These are phyloP conservation scores for Fukomys damarensis DNA, from an alignment of 2,113 vertebrate genomes.

Conservation along the genomic window DNA sequence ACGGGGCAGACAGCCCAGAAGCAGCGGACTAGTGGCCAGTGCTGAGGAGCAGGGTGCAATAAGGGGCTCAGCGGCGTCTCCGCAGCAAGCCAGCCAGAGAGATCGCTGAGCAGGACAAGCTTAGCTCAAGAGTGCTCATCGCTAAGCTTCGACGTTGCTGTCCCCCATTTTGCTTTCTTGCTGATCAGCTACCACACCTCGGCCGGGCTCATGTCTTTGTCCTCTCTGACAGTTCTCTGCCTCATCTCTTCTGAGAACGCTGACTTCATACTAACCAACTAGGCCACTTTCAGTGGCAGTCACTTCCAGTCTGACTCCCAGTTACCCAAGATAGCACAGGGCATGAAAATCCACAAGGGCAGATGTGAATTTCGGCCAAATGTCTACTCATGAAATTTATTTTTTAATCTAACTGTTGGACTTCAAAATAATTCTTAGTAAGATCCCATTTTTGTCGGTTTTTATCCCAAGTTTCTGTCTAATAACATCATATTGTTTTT, in stretches of 20 bases:
- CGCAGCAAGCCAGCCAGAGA: not conserved
- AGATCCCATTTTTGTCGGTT: constrained; percentile 14
- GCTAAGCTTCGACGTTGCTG: not conserved
- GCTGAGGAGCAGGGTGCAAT: not conserved
- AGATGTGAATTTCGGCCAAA: constrained; percentile 32
- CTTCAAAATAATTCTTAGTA: constrained; percentile 20
- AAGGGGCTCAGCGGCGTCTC: not conserved
- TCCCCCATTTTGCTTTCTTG: not conserved
- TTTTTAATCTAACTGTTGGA: not conserved
- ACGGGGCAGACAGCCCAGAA: not conserved
- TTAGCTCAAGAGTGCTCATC: not conserved
- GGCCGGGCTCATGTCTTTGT: not conserved
- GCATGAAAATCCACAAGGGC: not conserved
- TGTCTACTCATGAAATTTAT: constrained; percentile 13
- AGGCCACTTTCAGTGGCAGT: not conserved
- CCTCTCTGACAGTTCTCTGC: not conserved
- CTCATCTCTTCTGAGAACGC: constrained; percentile 17
- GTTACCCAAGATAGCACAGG: not conserved
- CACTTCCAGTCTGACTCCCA: accelerated
- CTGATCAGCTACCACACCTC: constrained; percentile 3
- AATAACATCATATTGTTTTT: not conserved
- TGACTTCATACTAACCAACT: not conserved
- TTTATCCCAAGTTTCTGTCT: constrained; percentile 41
- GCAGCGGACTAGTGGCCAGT: not conserved
- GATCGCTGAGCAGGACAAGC: not conserved